Base-by-base conservation (phyloP, 2,888 invertebrate species). In the Alcis repandata region DNA sequence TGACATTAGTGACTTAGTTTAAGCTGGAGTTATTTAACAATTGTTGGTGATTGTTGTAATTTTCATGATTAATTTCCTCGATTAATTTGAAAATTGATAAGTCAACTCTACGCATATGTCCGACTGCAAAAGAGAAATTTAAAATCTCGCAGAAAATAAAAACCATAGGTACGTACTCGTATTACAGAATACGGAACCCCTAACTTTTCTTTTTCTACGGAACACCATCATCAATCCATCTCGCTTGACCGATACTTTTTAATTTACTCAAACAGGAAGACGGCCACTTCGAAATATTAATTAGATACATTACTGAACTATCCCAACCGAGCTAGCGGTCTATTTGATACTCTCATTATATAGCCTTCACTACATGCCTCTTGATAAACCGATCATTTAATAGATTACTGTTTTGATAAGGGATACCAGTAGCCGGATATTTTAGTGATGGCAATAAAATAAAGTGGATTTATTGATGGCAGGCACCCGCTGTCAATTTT, bases 251-350 rank as follows among this genome's bases (percentile, higher is more conserved):
- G 19, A 36, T 15, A 57, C 59, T 70, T 74, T 80, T 69, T 71
- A 72, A 71, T 77, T 80, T 75, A 78, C 65, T 76, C 68, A 73
- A 76, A 83, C 86, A 85, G 85, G 85, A 88, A 86, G 78, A 63
- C 53, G 63, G 78, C 84, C 80, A 79, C 84, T 85, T 87, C 78
- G 76, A 75, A 75, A 77, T 80, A 79, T 84, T 84, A 84, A 86
- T 86, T 84, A 84, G 82, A 80, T 73, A 76, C 79, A 85, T 85
- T 83, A 85, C 61, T 67, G 60, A 69, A 70, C 63, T 66, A 69
- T 71, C 78, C 72, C 71, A 68, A 70, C 71, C 70, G 73, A 74
- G 70, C 71, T 74, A 67, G 72, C 75, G 74, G 74, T 48, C 53
- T 63, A 72, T 82, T 79, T 81, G 77, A 73, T 68, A 66, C 65